Base-by-base conservation (phyloP, 2,888 invertebrate species). In the Apamea monoglypha region DNA sequence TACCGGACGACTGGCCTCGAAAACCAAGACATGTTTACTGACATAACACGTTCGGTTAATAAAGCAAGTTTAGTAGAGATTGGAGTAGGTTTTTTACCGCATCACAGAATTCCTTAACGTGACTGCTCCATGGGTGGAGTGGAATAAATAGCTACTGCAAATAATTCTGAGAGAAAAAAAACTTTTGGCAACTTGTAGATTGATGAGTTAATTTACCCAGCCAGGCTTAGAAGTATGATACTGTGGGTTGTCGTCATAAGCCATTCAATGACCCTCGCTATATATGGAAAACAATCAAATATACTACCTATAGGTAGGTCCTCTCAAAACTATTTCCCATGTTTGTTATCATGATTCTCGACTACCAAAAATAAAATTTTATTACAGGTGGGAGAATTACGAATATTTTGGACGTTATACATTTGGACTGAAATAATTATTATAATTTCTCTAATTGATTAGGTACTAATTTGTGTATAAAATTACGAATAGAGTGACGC, bases 201-300 rank as follows among this genome's bases (percentile, higher is more conserved):
- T 40, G 32, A 78, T 32, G n/a, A 84, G 40, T 59, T 50, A 32
- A 50, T 18, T 18, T 36, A 53, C 44, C 1, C 25, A 68, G 53
- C 6, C 16, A 32, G 12, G 1, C n/a, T 25, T 67, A 5, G 7
- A 56, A 14, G 56, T 12, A 83, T 29, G 25, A 29, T 63, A 83
- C 71, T 64, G n/a, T 47, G 29, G 32, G 14, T 44, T 61, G 36
- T 0, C 53, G 16, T 85, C 70, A 80, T 76, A 67, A 76, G 36
- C n/a, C 40, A 88, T 70, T 71, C 74, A 83, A 73, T 73, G 59
- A 86, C 78, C 73, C 53, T 66, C 47, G 18, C 76, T 67, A 44
- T 64, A 59, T 69, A 59, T n/a, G 76, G 78, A 53, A 71, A 68
- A 83, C 84, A 83, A 83, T 79, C 29, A 61, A 68, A 78, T 72